phyloP scores from a whole-genome alignment of 2,113 vertebrate species.

The Delphinapterus leucas region DNA sequence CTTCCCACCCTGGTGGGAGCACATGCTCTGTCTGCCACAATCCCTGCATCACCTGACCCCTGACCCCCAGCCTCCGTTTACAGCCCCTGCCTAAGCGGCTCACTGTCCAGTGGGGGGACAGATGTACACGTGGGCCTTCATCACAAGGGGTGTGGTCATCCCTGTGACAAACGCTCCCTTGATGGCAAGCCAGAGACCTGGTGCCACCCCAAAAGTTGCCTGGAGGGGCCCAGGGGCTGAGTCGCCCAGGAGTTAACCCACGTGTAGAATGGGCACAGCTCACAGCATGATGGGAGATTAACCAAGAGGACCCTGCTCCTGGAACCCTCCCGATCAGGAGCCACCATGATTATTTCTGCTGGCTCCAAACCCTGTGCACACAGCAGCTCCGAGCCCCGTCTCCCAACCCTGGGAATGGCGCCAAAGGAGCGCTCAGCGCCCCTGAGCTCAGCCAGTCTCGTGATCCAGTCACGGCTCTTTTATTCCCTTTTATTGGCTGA shows the following conservation, averaged over 20 bases:
- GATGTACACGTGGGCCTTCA: fast-evolving
- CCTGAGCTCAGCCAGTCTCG: not conserved
- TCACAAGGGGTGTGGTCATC: not conserved
- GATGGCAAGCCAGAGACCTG: not conserved
- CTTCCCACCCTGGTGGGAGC: too few species aligned
- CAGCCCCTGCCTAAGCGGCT: not conserved
- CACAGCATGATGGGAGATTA: fast-evolving
- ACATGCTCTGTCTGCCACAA: fast-evolving
- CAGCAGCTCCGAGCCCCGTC: not conserved
- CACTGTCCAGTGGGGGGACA: too few species aligned
- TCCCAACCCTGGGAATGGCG: too few species aligned
- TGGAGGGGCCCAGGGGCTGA: not conserved
- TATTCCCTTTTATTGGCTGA: not conserved
- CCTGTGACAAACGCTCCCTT: not conserved
- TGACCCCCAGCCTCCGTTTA: not conserved
- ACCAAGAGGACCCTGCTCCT: not conserved
- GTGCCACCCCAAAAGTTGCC: not conserved
- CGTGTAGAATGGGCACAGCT: not conserved
- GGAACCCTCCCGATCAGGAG: fast-evolving
- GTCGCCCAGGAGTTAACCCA: not conserved
- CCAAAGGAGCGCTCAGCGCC: fast-evolving
- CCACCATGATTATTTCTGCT: fast-evolving
- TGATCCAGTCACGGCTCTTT: not conserved
- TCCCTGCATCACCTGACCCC: not conserved
- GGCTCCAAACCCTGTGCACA: not conserved